These are phyloP conservation scores for Sigmodon hispidus DNA, from an alignment of 2,113 vertebrate genomes.

Conservation along the genomic window DNA sequence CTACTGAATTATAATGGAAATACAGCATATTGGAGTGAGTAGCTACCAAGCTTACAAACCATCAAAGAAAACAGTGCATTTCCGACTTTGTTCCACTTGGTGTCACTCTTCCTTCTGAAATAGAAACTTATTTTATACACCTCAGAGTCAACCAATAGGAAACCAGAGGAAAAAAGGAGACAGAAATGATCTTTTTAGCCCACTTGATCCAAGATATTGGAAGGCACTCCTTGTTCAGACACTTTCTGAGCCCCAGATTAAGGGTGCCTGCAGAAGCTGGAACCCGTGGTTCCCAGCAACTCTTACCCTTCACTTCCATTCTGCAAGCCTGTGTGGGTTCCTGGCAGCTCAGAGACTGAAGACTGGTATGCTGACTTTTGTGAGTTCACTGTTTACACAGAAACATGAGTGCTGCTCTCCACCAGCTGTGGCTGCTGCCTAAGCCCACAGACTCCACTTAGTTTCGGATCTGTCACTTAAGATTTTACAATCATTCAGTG, in stretches of 20 bases:
- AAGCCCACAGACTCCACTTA: not conserved
- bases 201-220: not conserved
- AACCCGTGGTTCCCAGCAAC: not conserved
- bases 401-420: not conserved
- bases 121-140: not conserved
- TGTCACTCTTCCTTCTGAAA: conserved; percentile 56
- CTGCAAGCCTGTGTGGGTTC: not conserved
- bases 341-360: not conserved
- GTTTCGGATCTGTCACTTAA: not conserved
- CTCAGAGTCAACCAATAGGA: not conserved
- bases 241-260: not conserved
- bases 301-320: not conserved
- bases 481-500: not conserved
- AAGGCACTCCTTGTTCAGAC: not conserved
- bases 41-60: not conserved
- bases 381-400: not conserved
- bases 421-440: not conserved
- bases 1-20: not conserved
- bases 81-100: conserved; percentile 52
- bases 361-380: not conserved
- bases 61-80: not conserved
- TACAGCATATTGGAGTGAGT: not conserved
- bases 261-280: not conserved
- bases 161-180: not conserved
- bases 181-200: not conserved